These are phyloP conservation scores for Epinephelus fuscoguttatus DNA, from an alignment of 2,113 vertebrate genomes.

Conservation along the genomic window DNA sequence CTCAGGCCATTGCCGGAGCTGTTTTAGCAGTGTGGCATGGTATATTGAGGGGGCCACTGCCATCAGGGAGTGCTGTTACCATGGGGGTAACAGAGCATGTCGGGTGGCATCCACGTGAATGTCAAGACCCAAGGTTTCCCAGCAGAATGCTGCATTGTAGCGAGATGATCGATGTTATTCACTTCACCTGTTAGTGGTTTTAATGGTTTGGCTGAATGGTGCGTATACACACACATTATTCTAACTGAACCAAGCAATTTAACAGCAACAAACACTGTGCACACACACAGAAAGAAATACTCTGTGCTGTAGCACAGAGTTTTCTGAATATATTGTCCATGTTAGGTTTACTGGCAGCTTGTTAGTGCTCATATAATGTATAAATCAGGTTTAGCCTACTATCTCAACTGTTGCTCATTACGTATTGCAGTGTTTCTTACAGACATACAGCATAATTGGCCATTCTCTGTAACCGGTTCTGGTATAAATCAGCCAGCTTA, in stretches of 20 bases:
- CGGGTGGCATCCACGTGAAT: too few species aligned
- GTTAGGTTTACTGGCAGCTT: conserved; percentile 67
- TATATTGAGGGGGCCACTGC: too few species aligned
- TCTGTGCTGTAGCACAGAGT: conserved; percentile 2
- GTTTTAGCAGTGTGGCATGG: too few species aligned
- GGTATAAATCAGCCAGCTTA: conserved; percentile 65
- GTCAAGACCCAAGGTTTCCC: too few species aligned
- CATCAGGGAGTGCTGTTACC: too few species aligned
- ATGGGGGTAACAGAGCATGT: too few species aligned
- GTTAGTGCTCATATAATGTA: conserved; percentile 62
- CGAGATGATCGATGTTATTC: too few species aligned
- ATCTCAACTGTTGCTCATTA: conserved; percentile 66
- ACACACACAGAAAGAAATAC: conserved; percentile 3
- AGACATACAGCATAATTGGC: conserved; percentile 61
- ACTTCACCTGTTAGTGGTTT: too few species aligned
- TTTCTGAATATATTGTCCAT: conserved; percentile 54
- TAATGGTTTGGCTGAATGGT: too few species aligned
- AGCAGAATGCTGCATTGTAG: too few species aligned
- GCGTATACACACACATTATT: not conserved
- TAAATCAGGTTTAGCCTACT: conserved; percentile 57
- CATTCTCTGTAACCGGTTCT: conserved; percentile 46
- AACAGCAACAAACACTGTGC: conserved; percentile 1
- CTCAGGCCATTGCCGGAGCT: too few species aligned
- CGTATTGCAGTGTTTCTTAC: conserved; percentile 54
- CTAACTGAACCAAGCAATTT: conserved; percentile 24